Evolutionary conservation across 2,113 vertebrate genomes (phyloP).

Genomic region (Terrapene triunguis): DNA sequence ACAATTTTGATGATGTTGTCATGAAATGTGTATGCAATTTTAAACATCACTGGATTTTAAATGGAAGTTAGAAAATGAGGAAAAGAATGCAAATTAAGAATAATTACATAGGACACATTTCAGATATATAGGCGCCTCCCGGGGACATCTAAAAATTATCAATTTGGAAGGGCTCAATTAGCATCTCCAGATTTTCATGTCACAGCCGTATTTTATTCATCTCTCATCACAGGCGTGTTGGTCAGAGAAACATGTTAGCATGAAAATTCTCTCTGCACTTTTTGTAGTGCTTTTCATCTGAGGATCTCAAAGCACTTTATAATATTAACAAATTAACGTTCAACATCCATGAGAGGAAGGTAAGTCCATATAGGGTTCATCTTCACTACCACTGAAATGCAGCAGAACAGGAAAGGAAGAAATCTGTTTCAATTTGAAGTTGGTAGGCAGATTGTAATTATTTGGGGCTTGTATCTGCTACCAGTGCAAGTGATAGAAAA

Average conservation of each 20-base stretch:
- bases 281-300: background rate
- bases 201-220: background rate
- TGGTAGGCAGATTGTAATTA: background rate
- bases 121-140: constrained; percentile 5
- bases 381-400: background rate
- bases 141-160: constrained; percentile 17
- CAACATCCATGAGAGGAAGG: background rate
- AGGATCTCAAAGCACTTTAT: background rate
- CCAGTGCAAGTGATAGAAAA: background rate
- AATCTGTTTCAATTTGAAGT: background rate
- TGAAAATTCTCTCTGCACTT: background rate
- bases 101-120: background rate
- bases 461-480: background rate
- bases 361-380: background rate
- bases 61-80: background rate
- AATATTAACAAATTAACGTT: background rate
- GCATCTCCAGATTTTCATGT: background rate
- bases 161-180: background rate
- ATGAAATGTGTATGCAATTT: background rate
- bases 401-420: background rate
- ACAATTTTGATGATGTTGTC: background rate
- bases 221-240: background rate
- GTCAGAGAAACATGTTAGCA: background rate
- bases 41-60: constrained; percentile 14
- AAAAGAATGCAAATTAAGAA: background rate